phyloP scores from a whole-genome alignment of 2,797 vertebrate genomes.

The Erethizon dorsatum region DNA sequence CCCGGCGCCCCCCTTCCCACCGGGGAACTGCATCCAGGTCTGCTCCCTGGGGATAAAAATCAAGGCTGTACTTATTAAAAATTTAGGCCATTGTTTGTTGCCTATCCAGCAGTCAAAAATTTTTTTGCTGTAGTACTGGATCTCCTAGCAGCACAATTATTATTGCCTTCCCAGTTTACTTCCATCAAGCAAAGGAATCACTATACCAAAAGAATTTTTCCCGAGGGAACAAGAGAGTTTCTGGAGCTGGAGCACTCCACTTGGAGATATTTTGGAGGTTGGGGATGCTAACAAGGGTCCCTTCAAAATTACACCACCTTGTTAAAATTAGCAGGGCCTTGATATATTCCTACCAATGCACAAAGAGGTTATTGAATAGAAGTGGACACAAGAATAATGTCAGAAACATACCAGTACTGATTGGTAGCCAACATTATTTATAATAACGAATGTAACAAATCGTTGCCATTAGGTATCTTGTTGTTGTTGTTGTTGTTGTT shows the following conservation, averaged over 20 bases:
- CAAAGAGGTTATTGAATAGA: background rate
- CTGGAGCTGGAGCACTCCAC: background rate
- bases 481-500: too few relatives aligned
- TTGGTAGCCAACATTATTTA: background rate
- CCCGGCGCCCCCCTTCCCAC: constrained; percentile 50
- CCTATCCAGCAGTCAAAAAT: constrained; percentile 17
- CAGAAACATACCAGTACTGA: background rate
- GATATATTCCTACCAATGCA: background rate
- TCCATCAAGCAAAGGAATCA: constrained; percentile 8
- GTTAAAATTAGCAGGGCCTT: background rate
- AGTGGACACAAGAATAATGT: background rate
- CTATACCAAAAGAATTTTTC: constrained; percentile 20
- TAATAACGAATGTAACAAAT: background rate
- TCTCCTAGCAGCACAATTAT: constrained; percentile 1
- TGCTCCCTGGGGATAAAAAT: constrained; percentile 72
- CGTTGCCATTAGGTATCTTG: background rate
- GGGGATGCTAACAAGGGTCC: background rate
- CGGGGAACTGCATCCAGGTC: constrained; percentile 51
- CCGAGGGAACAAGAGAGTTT: constrained; percentile 15
- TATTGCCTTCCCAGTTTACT: background rate
- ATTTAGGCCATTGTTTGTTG: constrained; percentile 46
- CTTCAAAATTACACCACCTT: background rate
- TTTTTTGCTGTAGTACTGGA: background rate
- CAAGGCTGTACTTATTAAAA: constrained; percentile 65
- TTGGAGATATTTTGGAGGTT: background rate